phyloP scores from a whole-genome alignment of 2,797 vertebrate species.

The Psittacula echo region DNA sequence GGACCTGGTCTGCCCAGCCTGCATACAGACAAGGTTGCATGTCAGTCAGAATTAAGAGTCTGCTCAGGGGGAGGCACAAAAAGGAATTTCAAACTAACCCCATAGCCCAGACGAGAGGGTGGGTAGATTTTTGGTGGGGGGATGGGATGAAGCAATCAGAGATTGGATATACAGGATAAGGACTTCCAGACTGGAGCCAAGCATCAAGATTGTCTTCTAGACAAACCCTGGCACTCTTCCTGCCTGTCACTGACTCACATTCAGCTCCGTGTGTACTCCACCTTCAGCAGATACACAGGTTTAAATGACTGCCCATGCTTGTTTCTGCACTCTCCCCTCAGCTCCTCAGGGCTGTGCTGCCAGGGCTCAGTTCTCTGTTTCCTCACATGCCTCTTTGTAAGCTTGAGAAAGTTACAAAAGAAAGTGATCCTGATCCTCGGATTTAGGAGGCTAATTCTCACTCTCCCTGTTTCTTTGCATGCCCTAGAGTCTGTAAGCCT shows the following conservation, averaged over 20 bases:
- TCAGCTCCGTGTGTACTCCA: not conserved
- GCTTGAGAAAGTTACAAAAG: not conserved
- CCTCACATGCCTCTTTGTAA: not conserved
- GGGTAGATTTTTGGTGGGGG: not conserved
- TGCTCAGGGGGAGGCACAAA: not conserved
- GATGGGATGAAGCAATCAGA: not conserved
- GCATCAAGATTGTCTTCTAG: not conserved
- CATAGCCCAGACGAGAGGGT: not conserved
- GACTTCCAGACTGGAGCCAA: not conserved
- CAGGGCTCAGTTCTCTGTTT: not conserved
- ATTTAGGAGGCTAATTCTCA: conserved; percentile 18
- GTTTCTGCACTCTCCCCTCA: not conserved
- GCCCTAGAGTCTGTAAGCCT: not conserved
- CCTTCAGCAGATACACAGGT: not conserved
- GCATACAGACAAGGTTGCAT: not conserved
- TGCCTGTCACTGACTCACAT: not conserved
- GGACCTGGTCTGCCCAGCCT: not conserved
- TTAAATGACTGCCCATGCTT: not conserved
- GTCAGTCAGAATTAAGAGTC: not conserved
- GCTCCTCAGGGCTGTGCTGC: not conserved
- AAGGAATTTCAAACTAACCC: not conserved
- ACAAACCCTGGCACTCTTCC: not conserved
- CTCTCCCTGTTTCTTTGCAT: not conserved
- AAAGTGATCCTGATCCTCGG: conserved; percentile 1
- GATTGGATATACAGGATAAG: not conserved